Base-by-base conservation (phyloP, 2,113 vertebrate species). In the Leucosticte australis region DNA sequence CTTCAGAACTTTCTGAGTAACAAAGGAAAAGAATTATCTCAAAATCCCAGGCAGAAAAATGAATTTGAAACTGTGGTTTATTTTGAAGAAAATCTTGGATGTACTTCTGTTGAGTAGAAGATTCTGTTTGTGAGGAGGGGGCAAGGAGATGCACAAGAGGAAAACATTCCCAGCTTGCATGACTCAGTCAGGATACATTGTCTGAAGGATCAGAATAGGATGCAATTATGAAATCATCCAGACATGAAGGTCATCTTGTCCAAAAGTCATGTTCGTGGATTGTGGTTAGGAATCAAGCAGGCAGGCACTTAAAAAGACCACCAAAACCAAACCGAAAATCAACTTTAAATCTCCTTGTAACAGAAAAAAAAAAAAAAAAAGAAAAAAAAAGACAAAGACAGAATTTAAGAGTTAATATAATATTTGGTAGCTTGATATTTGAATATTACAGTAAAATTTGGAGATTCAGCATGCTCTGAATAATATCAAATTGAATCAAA, bases 1-100 rank as follows among this genome's bases (percentile, higher is more conserved):
- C 76, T 94, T 96, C 69, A 96, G 73, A 92, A 75, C 60, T 78
- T 90, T 89, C 21, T 93, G 62, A 92, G 64, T 71, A 92, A 88
- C 37, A 90, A 16, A 94, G 35, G 73, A 75, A 49, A 93, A 64
- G 23, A 95, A 82, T 95, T 93, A 96, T 94, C 85, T 89, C 85
- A 60, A 92, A 92, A 96, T 92, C 52, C 90, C 83, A 93, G 86
- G 65, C 73, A 93, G 64, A 84, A 83, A 87, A 83, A 57, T 11
- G 24, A 75, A 78, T 74, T 90, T 86, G 22, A 88, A 92, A 81
- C 11, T 17, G 8, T 86, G 22, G 12, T 79, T 77, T 60, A 35
- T 55, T 53, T 52, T 70, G 17, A 59, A 56, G 44, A 83, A 83
- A 73, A 88, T 83, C 52, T 88, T 14, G 2, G 68, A 44, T 52